Percentiles rank a stretch among this genome's conserved stretches.
Evolutionary conservation across 2,888 invertebrate species (phyloP).

Genomic region (Agonum fuliginosum): DNA sequence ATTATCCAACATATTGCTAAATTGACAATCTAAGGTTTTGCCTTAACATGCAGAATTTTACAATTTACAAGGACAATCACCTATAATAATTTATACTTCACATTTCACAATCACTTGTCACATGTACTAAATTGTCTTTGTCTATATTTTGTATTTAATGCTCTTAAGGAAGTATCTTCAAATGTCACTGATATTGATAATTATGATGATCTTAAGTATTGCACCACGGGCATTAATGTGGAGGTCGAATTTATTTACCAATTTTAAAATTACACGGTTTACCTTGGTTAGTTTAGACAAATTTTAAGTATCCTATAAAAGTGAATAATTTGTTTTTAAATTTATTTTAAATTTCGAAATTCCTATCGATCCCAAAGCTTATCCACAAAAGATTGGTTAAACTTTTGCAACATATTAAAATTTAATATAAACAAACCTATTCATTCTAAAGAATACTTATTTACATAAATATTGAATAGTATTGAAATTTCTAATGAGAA

Average conservation of each 20-base stretch:
- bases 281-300: slow-evolving; percentile 8
- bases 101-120: slow-evolving; percentile 9
- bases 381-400: not conserved
- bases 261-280: slow-evolving; percentile 14
- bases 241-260: slow-evolving; percentile 29
- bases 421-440: not conserved
- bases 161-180: slow-evolving; percentile 13
- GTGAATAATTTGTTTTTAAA: too few relatives aligned
- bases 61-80: slow-evolving; percentile 31
- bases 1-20: slow-evolving; percentile 29
- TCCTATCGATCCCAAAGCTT: not conserved
- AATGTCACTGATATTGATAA: slow-evolving; percentile 10
- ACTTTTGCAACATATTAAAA: not conserved
- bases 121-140: not conserved
- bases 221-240: not conserved
- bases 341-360: too few relatives aligned
- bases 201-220: slow-evolving; percentile 1
- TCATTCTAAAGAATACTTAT: not conserved
- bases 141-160: not conserved
- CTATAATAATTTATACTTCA: not conserved
- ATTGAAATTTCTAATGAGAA: not conserved
- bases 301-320: not conserved
- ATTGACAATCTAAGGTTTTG: slow-evolving; percentile 1
- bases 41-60: not conserved
- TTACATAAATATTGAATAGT: too few relatives aligned